phyloP scores from a whole-genome alignment of 2,888 invertebrate genomes.

The Lomographa bimaculata region DNA sequence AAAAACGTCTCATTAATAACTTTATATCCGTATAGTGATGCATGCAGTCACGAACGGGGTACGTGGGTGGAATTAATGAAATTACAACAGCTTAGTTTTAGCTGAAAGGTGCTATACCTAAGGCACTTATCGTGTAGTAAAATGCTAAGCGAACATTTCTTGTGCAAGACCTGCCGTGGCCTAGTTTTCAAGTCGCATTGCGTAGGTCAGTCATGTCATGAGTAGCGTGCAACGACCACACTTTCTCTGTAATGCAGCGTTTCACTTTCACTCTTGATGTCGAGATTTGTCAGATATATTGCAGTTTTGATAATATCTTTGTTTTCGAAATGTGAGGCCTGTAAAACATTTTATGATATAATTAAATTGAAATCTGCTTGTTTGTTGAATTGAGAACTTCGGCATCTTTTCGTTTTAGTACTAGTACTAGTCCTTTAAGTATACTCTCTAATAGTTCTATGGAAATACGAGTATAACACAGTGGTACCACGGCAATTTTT shows the following conservation, averaged over 20 bases:
- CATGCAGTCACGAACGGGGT: constrained; percentile 38
- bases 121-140: constrained; percentile 36
- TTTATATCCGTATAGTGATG: constrained; percentile 38
- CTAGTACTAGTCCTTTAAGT: too few species aligned
- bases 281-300: constrained; percentile 39
- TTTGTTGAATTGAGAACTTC: too few species aligned
- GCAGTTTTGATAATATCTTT: constrained; percentile 24
- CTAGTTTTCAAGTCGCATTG: constrained; percentile 64
- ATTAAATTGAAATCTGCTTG: too few species aligned
- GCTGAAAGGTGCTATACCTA: constrained; percentile 34
- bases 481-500: too few species aligned
- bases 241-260: constrained; percentile 64
- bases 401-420: too few species aligned
- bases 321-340: constrained; percentile 6
- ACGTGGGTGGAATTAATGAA: constrained; percentile 40
- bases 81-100: constrained; percentile 37
- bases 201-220: constrained; percentile 69
- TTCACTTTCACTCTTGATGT: constrained; percentile 65
- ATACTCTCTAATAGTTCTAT: too few species aligned
- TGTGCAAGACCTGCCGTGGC: constrained; percentile 60
- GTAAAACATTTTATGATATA: too few species aligned
- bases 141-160: constrained; percentile 51
- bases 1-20: constrained; percentile 40
- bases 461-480: too few species aligned
- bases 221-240: constrained; percentile 48